Conservation (phyloP, 2,888 invertebrate genomes). For the Caenorhabditis becei region DNA sequence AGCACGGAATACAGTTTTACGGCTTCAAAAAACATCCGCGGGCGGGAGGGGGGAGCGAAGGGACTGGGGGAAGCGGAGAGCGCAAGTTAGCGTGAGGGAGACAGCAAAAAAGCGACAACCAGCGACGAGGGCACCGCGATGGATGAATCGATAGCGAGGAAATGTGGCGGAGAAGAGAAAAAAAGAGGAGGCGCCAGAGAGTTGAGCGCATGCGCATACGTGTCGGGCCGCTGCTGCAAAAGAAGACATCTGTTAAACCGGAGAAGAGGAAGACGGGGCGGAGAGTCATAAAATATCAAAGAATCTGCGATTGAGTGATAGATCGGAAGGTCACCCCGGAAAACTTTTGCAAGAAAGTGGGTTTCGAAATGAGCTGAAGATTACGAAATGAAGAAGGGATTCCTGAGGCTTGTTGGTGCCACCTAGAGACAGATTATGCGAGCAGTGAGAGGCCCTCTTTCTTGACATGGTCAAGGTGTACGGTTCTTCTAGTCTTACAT, state of each 20-base stretch:
- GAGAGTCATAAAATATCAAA: conserved; percentile 32
- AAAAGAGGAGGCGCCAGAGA: conserved; percentile 26
- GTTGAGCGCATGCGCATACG: conserved; percentile 48
- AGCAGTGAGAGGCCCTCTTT: no score
- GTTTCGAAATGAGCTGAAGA: no score
- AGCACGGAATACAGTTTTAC: not conserved
- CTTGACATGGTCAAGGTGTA: no score
- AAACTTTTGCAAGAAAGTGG: not conserved
- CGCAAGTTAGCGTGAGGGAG: conserved; percentile 16
- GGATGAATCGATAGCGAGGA: conserved; percentile 48
- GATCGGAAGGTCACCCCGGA: conserved; percentile 30
- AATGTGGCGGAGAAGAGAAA: conserved; percentile 8
- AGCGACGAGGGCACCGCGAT: conserved; percentile 38
- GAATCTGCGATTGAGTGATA: conserved; percentile 3
- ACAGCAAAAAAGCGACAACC: conserved; percentile 35
- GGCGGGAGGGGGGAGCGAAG: not conserved
- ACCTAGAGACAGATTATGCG: no score
- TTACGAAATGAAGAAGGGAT: no score
- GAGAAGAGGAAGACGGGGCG: not conserved
- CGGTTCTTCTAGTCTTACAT: no score
- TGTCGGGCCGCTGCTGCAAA: conserved; percentile 17
- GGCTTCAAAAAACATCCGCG: conserved; percentile 3
- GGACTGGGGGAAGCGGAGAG: conserved; percentile 26
- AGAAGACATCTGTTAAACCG: conserved; percentile 24
- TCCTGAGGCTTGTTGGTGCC: no score